These are phyloP conservation scores for Myotis myotis DNA, from an alignment of 2,797 vertebrate genomes.

Conservation along the genomic window DNA sequence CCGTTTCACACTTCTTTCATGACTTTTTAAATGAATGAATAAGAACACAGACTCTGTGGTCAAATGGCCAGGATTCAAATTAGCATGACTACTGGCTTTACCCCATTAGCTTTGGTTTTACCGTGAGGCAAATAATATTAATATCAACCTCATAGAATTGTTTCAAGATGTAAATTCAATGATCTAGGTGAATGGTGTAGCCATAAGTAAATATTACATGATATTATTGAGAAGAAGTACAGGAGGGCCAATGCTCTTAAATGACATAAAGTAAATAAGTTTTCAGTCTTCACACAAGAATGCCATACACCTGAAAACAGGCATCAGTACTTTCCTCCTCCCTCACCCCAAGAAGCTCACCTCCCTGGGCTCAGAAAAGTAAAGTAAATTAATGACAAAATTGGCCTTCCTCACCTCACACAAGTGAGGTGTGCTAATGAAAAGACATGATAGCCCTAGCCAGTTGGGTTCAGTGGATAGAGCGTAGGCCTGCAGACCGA, in stretches of 20 bases:
- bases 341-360: background rate
- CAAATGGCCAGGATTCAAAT: background rate
- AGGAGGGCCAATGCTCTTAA: background rate
- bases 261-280: background rate
- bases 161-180: background rate
- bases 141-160: background rate
- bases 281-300: background rate
- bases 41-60: background rate
- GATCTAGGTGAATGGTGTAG: background rate
- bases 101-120: background rate
- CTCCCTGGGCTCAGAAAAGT: background rate
- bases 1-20: background rate
- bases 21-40: background rate
- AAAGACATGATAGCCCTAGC: background rate
- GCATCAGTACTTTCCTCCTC: background rate
- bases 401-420: background rate
- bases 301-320: background rate
- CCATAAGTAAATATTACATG: background rate
- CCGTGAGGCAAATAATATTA: background rate
- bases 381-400: background rate
- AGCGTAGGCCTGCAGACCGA: no score
- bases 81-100: background rate
- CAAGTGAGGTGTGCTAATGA: background rate
- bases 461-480: no score
- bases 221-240: constrained; percentile 9